Base-by-base conservation (phyloP, 2,113 vertebrate genomes). In the Rhagologus leucostigma region DNA sequence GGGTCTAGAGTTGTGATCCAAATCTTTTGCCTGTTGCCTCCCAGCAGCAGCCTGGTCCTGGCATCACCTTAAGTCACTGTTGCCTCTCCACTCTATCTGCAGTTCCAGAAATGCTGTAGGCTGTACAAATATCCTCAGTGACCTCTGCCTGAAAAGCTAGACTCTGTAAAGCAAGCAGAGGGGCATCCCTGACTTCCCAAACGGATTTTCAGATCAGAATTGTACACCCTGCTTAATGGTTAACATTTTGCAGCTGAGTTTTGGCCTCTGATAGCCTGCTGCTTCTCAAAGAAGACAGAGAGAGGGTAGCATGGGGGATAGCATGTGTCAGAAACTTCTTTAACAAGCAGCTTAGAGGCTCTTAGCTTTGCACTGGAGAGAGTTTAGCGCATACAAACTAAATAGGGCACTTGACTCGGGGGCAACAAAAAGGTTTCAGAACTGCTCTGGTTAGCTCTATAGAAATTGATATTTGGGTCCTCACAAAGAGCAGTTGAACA, bases 51-150 rank as follows among this genome's bases (percentile, higher is more conserved):
- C 49, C 33, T 62, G 32, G 17, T 92, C 49, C 63, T 60, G 47
- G 85, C 19, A 60, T 17, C 3, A 19, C 41, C 69, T 67, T n/a
- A 85, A 86, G 52, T 55, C 59, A 50, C 19, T 9, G 9, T 20
- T 32, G 9, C 8, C 11, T 62, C n/a, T 10, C 4, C 1, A 0
- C 49, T 33, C 44, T 49, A 3, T 8, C 50, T 42, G 33, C 27
- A 47, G n/a, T 35, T 73, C 41, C n/a, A 86, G 64, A 70, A 73
- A 59, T 27, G 33, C 26, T 53, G 29, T 13, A 41, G 70, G 46
- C 42, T n/a, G 1, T 52, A 39, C n/a, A 77, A 37, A 46, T 44
- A 46, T 22, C 63, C 39, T 24, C 82, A 69, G 35, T 13, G 24
- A 6, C 35, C 30, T 70, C 55, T 13, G 5, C 7, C 35, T 63